A percentile compares a stretch with the other conserved stretches of the same genome.
These are phyloP conservation scores for Panthera uncia DNA, from an alignment of 2,113 vertebrate species.

Conservation along the genomic window DNA sequence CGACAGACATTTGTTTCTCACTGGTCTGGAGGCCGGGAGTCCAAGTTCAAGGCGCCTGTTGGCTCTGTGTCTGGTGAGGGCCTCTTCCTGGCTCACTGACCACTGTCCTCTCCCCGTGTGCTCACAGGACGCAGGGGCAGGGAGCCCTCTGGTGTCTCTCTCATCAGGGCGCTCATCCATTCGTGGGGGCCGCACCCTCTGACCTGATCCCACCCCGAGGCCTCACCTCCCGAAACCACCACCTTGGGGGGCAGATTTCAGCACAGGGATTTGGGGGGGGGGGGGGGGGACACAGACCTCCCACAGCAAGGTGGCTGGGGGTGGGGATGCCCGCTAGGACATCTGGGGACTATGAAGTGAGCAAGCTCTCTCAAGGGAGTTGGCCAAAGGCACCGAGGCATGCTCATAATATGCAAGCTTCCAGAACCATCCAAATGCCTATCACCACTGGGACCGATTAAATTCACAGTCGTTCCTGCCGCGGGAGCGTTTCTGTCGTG, in stretches of 20 bases:
- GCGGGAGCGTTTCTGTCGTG: background rate
- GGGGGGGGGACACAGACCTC: background rate
- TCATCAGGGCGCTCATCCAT: background rate
- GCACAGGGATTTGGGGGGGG: background rate
- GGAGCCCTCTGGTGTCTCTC: background rate
- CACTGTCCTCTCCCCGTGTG: background rate
- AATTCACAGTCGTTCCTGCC: background rate
- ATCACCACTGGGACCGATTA: background rate
- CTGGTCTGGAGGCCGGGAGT: background rate
- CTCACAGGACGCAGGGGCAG: background rate
- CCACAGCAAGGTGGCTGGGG: too few relatives aligned
- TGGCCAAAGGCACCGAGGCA: background rate
- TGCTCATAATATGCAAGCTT: background rate
- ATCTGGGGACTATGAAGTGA: accelerated
- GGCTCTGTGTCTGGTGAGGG: background rate
- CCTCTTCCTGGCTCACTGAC: background rate
- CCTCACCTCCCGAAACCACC: background rate
- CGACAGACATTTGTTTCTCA: background rate
- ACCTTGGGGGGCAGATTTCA: background rate
- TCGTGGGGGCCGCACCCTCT: background rate
- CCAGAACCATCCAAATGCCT: background rate
- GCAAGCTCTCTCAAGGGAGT: background rate
- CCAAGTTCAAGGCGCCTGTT: background rate
- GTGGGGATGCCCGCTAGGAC: accelerated
- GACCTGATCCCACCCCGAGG: background rate